Base-by-base conservation (phyloP, 2,797 vertebrate species). In the Simalia tracyae region DNA sequence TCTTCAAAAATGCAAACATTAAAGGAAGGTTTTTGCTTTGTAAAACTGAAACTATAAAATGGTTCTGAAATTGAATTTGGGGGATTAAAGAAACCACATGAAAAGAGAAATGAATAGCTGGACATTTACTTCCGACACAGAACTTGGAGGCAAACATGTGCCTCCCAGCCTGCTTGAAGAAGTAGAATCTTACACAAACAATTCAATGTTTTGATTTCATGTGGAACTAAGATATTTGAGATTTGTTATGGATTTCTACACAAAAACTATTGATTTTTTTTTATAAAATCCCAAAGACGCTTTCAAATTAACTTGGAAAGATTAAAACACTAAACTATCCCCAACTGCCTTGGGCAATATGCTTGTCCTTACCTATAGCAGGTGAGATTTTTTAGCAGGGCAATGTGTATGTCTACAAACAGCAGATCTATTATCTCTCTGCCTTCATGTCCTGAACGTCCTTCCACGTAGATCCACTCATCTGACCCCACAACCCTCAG, bases 1-100 rank as follows among this genome's bases (percentile, higher is more conserved):
- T 96, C 97, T 96, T 87, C 85, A 57, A 97, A 98, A 98, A 98
- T 97, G 97, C 98, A 97, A 97, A 98, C 97, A 99, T 99, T 98
- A 99, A 99, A 99, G 98, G 97, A 97, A 97, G 97, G 96, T 97
- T 98, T 97, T 98, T 98, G 97, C 98, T 98, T 98, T 98, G 98
- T 98, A 98, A 98, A 98, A 98, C 96, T 98, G 97, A 97, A 98
- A 98, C 98, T 98, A 97, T 98, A 98, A 98, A 98, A 98, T 94
- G 96, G 97, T 96, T 97, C 98, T 98, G 98, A 98, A 98, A 98
- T 98, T 98, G 98, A 98, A 98, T 98, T 98, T 98, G 98, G 98
- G 97, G 98, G 98, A 98, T 98, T 97, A 98, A 97, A 98, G 97
- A 97, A 98, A 98, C 98, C 99, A 99, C 99, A 99, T 99, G 98